phyloP scores from a whole-genome alignment of 2,113 vertebrate species.

The Pangasianodon hypophthalmus region DNA sequence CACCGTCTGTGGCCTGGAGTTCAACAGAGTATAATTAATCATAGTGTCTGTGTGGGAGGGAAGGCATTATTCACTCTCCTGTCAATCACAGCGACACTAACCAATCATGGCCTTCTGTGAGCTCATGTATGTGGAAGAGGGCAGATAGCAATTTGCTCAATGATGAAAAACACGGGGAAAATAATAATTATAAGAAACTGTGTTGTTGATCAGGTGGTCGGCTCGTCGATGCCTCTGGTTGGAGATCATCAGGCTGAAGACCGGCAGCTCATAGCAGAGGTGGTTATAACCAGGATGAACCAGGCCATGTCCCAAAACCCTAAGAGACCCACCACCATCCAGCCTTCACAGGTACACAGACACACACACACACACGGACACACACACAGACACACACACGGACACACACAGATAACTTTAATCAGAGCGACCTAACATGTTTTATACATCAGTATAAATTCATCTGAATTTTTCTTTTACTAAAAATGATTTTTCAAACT shows the following conservation, averaged over 20 bases:
- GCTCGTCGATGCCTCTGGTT: conserved; percentile 93
- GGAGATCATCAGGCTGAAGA: conserved; percentile 95
- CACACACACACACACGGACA: not conserved
- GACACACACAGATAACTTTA: not conserved
- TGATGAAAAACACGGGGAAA: not conserved
- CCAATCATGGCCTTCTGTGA: not conserved
- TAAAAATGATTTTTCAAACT: not conserved
- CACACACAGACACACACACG: conserved; percentile 53
- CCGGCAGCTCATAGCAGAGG: conserved; percentile 89
- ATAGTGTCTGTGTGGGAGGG: not conserved
- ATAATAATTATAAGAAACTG: not conserved
- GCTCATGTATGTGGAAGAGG: not conserved
- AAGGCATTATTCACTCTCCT: not conserved
- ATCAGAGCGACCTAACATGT: not conserved
- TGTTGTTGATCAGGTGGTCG: conserved; percentile 82
- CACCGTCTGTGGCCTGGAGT: not conserved
- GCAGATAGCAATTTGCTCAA: not conserved
- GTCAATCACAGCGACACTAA: not conserved
- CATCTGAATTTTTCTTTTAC: not conserved
- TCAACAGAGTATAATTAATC: not conserved
- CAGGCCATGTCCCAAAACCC: conserved; percentile 82
- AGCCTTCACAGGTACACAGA: conserved; percentile 86
- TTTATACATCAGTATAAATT: not conserved
- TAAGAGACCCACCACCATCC: conserved; percentile 84
- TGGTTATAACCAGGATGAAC: conserved; percentile 91